These are phyloP conservation scores for Psittacus erithacus DNA, from an alignment of 2,113 vertebrate species.

Conservation along the genomic window DNA sequence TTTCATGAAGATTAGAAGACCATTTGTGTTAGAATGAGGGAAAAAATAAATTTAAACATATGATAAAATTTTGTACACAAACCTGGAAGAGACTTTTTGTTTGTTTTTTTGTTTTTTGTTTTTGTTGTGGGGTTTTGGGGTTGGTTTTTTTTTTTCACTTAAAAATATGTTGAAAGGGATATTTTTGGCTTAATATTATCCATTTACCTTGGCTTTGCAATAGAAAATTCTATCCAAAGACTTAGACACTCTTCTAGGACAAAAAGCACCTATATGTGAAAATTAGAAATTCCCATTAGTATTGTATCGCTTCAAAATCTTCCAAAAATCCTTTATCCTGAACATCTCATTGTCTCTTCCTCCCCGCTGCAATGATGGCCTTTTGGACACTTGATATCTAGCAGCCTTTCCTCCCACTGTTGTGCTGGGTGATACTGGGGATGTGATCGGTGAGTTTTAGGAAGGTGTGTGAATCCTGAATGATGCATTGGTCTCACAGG, in stretches of 20 bases:
- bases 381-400: neutral
- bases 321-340: neutral
- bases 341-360: neutral
- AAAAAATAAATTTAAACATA: neutral
- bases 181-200: neutral
- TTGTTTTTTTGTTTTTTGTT: no score
- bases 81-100: neutral
- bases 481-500: neutral
- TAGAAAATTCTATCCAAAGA: neutral
- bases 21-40: neutral
- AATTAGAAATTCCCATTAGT: neutral
- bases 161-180: neutral
- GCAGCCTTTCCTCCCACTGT: neutral
- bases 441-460: neutral
- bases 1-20: neutral
- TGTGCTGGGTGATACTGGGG: neutral
- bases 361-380: neutral
- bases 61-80: neutral
- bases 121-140: no score
- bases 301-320: neutral
- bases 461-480: neutral
- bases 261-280: neutral
- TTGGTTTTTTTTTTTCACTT: neutral
- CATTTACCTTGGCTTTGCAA: neutral
- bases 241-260: neutral